Evolutionary conservation across 2,113 vertebrate genomes (phyloP).

Genomic region (Antigone vipio): DNA sequence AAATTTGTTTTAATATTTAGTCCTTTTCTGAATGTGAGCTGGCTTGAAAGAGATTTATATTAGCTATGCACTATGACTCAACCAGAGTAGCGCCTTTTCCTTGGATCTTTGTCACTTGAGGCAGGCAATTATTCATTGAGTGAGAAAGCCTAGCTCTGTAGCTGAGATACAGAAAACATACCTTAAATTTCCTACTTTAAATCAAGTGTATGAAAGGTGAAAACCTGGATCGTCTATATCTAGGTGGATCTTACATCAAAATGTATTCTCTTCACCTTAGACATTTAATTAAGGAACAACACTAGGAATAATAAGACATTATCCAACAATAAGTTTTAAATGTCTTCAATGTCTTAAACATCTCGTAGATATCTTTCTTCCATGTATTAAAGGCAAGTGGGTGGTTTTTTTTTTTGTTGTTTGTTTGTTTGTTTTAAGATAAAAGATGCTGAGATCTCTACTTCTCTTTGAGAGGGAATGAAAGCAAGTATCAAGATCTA

Average conservation of each 20-base stretch:
- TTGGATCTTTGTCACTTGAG: not conserved
- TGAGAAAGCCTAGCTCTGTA: not conserved
- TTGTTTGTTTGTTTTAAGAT: not conserved
- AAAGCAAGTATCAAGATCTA: not conserved
- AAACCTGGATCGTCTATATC: not conserved
- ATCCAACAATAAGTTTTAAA: not conserved
- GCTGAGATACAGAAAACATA: not conserved
- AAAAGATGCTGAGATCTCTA: not conserved
- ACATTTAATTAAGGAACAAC: not conserved
- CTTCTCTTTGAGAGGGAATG: not conserved
- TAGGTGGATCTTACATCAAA: not conserved
- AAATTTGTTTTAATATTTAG: slow-evolving; percentile 40
- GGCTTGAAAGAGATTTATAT: not conserved
- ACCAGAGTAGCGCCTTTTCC: not conserved
- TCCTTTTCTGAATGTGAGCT: not conserved
- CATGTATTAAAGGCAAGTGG: not conserved
- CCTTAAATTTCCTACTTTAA: not conserved
- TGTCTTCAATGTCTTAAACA: not conserved
- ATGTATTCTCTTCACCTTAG: not conserved
- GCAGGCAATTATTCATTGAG: not conserved
- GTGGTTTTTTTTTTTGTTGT: too few species aligned
- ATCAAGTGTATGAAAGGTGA: not conserved
- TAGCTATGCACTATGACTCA: not conserved
- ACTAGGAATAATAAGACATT: not conserved
- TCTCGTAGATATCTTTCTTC: not conserved